A percentile compares a stretch with the other conserved stretches of the same genome.
Conservation (phyloP, 1,140 invertebrate genomes). For the Calliopsis andreniformis region DNA sequence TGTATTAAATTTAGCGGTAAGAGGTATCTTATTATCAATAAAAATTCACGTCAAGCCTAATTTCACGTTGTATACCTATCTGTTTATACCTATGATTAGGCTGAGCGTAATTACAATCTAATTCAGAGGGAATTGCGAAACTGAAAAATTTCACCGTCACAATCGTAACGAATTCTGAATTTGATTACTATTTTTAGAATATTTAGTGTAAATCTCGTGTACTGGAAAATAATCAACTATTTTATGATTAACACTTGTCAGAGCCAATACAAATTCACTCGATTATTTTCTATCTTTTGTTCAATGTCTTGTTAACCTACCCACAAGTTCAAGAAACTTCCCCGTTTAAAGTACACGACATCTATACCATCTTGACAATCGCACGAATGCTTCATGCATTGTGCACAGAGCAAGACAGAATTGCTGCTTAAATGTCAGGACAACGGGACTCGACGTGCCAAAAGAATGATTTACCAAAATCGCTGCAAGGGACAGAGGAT, state of each 20-base stretch:
- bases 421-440: slow-evolving; percentile 20
- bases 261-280: background rate
- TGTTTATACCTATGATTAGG: too few relatives aligned
- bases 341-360: background rate
- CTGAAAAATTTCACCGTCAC: too few relatives aligned
- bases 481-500: slow-evolving; percentile 62
- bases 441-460: slow-evolving; percentile 17
- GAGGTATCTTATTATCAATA: slow-evolving; percentile 76
- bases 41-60: slow-evolving; percentile 60
- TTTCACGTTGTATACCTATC: background rate
- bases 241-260: too few relatives aligned
- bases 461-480: slow-evolving; percentile 55
- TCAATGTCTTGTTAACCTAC: background rate
- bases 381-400: background rate
- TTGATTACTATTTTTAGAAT: too few relatives aligned
- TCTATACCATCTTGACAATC: background rate
- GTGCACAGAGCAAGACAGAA: background rate
- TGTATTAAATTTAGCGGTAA: slow-evolving; percentile 79
- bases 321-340: background rate
- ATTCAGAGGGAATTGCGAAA: too few relatives aligned
- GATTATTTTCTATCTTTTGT: background rate
- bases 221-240: too few relatives aligned
- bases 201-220: too few relatives aligned
- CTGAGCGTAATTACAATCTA: background rate
- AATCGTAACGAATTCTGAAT: too few relatives aligned